Evolutionary conservation across 1,140 invertebrate species (phyloP), one percentile per base, ranked within the genome.

Genomic region (Coptotermes formosanus): DNA sequence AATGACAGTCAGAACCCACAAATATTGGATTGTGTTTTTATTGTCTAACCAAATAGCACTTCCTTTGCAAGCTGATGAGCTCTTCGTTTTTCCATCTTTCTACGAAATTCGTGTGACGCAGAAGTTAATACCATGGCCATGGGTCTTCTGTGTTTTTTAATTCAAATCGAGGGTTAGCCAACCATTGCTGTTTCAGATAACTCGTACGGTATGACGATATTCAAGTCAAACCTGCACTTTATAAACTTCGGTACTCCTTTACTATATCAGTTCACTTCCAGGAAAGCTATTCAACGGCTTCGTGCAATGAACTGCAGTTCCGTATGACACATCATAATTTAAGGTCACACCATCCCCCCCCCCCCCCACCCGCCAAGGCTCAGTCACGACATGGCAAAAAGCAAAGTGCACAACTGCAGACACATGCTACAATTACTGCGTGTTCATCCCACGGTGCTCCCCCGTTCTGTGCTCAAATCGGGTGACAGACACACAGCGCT

Each of bases 271-370:
- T 64, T 64, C 25, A 75, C 7, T 75, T 75, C 64, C 64, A 75
- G 64, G 64, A 75, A 75, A 25, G 64, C 16, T 9, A 75, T 30
- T 30, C 7, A 75, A 30, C 64, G 14, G 64, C 0, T n/a, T 30
- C 64, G 16, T 75, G 64, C n/a, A 75, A 30, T 75, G 64, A 75
- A 75, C 64, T 75, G n/a, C n/a, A 30, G 64, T 75, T 75, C 64
- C 64, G 64, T 48, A 48, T 16, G 48, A 48, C 48, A 48, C 48
- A 16, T n/a, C 64, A 75, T n/a, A 30, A 75, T 30, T 75, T 30
- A 30, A n/a, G 25, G 64, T 75, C 64, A 30, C 64, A 11, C 0
- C 64, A 64, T 64, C 59, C 25, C 11, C 0, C 14, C 52, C 19
- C 52, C 19, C 38, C 38, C 4, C n/a, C n/a, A n/a, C 38, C 38